phyloP scores from a whole-genome alignment of 2,888 invertebrate species.

The Xestia xanthographa region DNA sequence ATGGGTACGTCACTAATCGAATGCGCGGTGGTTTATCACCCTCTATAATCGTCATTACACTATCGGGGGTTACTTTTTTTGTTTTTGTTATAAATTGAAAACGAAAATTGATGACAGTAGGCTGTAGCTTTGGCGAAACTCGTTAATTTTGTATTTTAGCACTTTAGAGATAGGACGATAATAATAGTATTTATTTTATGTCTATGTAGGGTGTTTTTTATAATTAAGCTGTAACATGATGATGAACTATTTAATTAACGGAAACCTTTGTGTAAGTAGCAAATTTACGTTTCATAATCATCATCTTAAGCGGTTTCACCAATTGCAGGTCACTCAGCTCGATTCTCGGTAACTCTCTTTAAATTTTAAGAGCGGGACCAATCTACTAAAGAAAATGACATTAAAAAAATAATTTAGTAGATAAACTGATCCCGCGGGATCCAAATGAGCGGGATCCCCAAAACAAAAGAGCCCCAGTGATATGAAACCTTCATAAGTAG shows the following conservation, averaged over 20 bases:
- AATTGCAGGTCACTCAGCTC: not conserved
- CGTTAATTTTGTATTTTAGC: slow-evolving; percentile 59
- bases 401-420: too few relatives aligned
- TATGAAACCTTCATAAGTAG: too few relatives aligned
- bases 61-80: slow-evolving; percentile 67
- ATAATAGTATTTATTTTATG: slow-evolving; percentile 18
- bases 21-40: slow-evolving; percentile 83
- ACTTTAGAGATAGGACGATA: slow-evolving; percentile 4
- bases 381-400: too few relatives aligned
- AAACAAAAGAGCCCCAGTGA: too few relatives aligned
- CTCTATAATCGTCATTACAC: slow-evolving; percentile 86
- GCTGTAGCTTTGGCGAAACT: slow-evolving; percentile 53
- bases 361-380: too few relatives aligned
- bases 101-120: slow-evolving; percentile 61
- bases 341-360: not conserved
- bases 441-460: too few relatives aligned
- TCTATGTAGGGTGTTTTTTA: not conserved
- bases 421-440: too few relatives aligned
- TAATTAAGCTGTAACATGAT: not conserved
- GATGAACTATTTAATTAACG: not conserved
- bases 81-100: slow-evolving; percentile 71
- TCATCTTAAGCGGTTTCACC: not conserved
- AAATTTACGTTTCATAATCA: not conserved
- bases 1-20: slow-evolving; percentile 87
- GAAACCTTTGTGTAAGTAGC: too few relatives aligned